phyloP scores from a whole-genome alignment of 2,797 vertebrate species.

The Chromis chromis region DNA sequence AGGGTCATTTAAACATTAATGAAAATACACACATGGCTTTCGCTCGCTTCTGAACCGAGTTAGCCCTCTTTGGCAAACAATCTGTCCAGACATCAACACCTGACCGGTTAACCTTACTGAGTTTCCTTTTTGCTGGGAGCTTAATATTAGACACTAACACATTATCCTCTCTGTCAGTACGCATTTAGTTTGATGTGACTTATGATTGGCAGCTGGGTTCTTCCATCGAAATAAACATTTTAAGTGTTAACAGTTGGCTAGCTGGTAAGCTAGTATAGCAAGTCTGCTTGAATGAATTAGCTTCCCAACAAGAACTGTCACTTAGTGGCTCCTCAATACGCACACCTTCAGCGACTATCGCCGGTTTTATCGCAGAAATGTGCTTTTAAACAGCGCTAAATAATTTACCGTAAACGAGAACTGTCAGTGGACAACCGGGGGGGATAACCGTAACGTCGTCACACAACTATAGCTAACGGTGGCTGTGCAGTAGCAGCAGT shows the following conservation, averaged over 20 bases:
- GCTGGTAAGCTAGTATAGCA: constrained; percentile 48
- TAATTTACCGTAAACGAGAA: not conserved
- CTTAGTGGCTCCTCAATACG: not conserved
- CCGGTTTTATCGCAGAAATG: not conserved
- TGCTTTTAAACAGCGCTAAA: not conserved
- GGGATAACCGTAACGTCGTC: constrained; percentile 70
- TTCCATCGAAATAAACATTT: not conserved
- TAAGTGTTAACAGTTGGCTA: constrained; percentile 20
- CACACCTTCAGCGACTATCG: not conserved
- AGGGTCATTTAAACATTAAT: constrained; percentile 28
- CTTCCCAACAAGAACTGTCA: constrained; percentile 26
- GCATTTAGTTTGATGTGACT: not conserved
- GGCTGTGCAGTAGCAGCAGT: constrained; percentile 37
- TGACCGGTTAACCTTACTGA: constrained; percentile 16
- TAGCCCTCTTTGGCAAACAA: constrained; percentile 25
- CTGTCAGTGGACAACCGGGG: not conserved
- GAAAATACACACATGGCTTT: constrained; percentile 9
- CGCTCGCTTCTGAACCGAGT: not conserved
- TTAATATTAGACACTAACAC: not conserved
- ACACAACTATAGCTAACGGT: constrained; percentile 68
- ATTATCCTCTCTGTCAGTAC: too few relatives aligned
- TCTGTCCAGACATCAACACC: constrained; percentile 27
- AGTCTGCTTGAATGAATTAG: constrained; percentile 68
- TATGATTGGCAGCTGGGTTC: not conserved
- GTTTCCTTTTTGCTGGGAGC: not conserved